Evolutionary conservation across 2,888 invertebrate species (phyloP).

Genomic region (Eupithecia insigniata): DNA sequence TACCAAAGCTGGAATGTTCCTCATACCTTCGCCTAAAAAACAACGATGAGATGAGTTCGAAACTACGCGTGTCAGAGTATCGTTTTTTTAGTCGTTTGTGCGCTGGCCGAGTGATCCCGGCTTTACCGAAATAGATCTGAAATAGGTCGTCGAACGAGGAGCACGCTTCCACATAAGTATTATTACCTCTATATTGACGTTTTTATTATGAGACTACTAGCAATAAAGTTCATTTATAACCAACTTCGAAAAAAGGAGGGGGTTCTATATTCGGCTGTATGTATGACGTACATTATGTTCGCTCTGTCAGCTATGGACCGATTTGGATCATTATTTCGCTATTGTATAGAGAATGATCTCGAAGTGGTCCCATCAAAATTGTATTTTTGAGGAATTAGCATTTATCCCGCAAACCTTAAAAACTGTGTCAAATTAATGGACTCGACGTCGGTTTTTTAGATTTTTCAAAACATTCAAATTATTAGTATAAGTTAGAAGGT

Average conservation of each 20-base stretch:
- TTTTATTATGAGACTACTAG: conserved; percentile 1
- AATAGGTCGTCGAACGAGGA: conserved; percentile 70
- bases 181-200: conserved; percentile 25
- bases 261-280: too few relatives aligned
- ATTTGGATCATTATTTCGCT: too few relatives aligned
- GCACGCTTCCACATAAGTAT: conserved; percentile 19
- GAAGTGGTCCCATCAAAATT: too few relatives aligned
- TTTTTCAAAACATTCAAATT: too few relatives aligned
- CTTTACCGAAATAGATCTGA: conserved; percentile 65
- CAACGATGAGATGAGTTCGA: not conserved
- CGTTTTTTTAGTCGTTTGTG: conserved; percentile 38
- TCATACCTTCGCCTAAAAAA: not conserved
- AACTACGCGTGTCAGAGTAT: conserved; percentile 28
- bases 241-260: too few relatives aligned
- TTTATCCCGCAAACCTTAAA: too few relatives aligned
- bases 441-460: too few relatives aligned
- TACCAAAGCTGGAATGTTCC: not conserved
- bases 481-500: not conserved
- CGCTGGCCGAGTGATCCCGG: conserved; percentile 54
- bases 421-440: too few relatives aligned
- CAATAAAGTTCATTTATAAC: not conserved
- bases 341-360: too few relatives aligned
- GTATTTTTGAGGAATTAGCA: too few relatives aligned
- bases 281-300: too few relatives aligned
- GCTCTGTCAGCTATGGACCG: too few relatives aligned